Base-by-base conservation (phyloP, 2,113 vertebrate genomes). In the Microcebus tavaratra region DNA sequence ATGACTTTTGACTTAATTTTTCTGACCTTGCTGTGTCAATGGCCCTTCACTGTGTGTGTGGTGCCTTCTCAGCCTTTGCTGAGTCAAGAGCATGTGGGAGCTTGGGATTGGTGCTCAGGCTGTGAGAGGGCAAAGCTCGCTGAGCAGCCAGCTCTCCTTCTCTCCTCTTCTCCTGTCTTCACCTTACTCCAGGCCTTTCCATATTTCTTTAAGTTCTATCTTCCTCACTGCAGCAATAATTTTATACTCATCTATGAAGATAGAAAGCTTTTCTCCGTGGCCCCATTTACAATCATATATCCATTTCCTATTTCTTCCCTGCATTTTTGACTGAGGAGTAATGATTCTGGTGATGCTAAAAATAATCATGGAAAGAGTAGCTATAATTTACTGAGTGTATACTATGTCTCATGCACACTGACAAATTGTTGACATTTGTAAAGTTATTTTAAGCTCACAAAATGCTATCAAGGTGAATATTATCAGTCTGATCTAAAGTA, bases 1-100 rank as follows among this genome's bases (percentile, higher is more conserved):
- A 36, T 18, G 48, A 29, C 42, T 12, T 10, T 6, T 12, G 34
- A 63, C n/a, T 53, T 5, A 29, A 20, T 0, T 3, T 42, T 78
- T 65, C 9, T 90, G 39, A 55, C 10, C 25, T 42, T 11, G 8
- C 57, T 70, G 36, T 11, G 8, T 15, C 0, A 15, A 18, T 31
- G 3, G 48, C 10, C 36, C 36, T 63, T 39, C 6, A 3, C 20
- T 10, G 5, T 23, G 21, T 8, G 2, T 1, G 2, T 0, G 10
- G 55, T 23, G 3, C n/a, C 29, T 50, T 87, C 36, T 79, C 4
- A 21, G 2, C 8, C n/a, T 4, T 57, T 11, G 13, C 11, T 0
- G 18, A 6, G 9, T 76, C 45, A 13, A 31, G 57, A 29, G 29
- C 31, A 25, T 6, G 5, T 0, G 1, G 5, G 7, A 45, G 3